phyloP scores from a whole-genome alignment of 2,113 vertebrate genomes.

The Hippocampus comes region DNA sequence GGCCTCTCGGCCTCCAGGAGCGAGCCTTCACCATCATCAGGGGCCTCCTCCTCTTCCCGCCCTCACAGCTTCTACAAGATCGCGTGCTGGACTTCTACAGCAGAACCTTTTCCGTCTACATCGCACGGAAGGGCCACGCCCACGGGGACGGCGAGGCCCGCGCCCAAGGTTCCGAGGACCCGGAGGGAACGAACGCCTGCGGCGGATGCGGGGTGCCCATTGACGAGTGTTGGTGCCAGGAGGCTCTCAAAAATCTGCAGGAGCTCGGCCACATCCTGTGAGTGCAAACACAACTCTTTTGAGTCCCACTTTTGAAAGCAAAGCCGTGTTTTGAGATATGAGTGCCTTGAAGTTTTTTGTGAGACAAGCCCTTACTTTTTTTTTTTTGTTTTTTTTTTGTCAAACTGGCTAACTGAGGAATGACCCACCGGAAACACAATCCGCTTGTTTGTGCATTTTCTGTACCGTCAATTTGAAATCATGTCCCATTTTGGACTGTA shows the following conservation, averaged over 20 bases:
- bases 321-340: not conserved
- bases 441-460: no score
- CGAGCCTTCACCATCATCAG: conserved; percentile 86
- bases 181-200: conserved; percentile 56
- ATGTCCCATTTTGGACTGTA: no score
- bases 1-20: conserved; percentile 75
- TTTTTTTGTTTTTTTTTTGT: not conserved
- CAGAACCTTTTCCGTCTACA: conserved; percentile 87
- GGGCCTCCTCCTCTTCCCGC: conserved; percentile 89
- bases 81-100: conserved; percentile 88
- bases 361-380: not conserved
- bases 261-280: conserved; percentile 88
- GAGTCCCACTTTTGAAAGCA: not conserved
- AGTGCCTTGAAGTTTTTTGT: no score
- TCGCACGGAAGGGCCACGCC: conserved; percentile 70
- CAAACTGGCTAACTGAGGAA: not conserved
- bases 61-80: conserved; percentile 80
- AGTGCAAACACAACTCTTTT: conserved; percentile 45
- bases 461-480: no score
- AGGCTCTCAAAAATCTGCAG: conserved; percentile 83
- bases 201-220: conserved; percentile 75
- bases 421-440: no score
- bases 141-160: conserved; percentile 39
- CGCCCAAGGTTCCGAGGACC: conserved; percentile 25
- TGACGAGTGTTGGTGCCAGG: conserved; percentile 84